Evolutionary conservation across 2,888 invertebrate species (phyloP).

Genomic region (Volucella zonaria): DNA sequence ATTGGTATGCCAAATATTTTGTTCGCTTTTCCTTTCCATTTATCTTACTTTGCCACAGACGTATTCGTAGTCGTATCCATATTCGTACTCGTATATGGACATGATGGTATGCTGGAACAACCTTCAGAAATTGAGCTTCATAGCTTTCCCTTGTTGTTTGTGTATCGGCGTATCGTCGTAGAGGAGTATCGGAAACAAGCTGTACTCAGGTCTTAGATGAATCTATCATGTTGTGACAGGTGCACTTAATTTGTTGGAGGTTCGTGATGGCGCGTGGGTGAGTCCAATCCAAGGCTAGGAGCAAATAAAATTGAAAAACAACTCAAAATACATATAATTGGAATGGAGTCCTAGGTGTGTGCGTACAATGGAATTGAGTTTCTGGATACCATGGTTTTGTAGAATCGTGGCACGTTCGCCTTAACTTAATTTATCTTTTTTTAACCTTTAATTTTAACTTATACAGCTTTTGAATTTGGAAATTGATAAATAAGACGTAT

Average conservation of each 20-base stretch:
- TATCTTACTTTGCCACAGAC: slow-evolving; percentile 58
- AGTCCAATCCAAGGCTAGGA: slow-evolving; percentile 16
- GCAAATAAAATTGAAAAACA: slow-evolving; percentile 61
- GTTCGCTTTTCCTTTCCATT: slow-evolving; percentile 72
- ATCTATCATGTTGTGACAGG: slow-evolving; percentile 73
- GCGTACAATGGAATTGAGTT: too few species aligned
- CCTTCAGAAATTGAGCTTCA: slow-evolving; percentile 46
- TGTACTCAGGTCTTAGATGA: slow-evolving; percentile 65
- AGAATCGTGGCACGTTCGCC: too few species aligned
- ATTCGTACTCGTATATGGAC: slow-evolving; percentile 35
- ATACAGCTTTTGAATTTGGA: too few species aligned
- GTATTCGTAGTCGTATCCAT: neutral
- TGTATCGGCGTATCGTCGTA: neutral
- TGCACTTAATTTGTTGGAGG: slow-evolving; percentile 72
- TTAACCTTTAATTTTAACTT: too few species aligned
- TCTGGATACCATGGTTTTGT: too few species aligned
- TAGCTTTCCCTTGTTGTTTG: slow-evolving; percentile 26
- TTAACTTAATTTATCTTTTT: too few species aligned
- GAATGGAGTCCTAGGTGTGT: too few species aligned
- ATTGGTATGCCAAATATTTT: slow-evolving; percentile 69
- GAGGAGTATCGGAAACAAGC: slow-evolving; percentile 46
- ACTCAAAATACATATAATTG: slow-evolving; percentile 33
- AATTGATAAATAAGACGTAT: too few species aligned
- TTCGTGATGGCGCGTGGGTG: slow-evolving; percentile 71
- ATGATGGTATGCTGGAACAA: slow-evolving; percentile 68